Base-by-base conservation (phyloP, 2,888 invertebrate genomes). In the Halictus quadricinctus region DNA sequence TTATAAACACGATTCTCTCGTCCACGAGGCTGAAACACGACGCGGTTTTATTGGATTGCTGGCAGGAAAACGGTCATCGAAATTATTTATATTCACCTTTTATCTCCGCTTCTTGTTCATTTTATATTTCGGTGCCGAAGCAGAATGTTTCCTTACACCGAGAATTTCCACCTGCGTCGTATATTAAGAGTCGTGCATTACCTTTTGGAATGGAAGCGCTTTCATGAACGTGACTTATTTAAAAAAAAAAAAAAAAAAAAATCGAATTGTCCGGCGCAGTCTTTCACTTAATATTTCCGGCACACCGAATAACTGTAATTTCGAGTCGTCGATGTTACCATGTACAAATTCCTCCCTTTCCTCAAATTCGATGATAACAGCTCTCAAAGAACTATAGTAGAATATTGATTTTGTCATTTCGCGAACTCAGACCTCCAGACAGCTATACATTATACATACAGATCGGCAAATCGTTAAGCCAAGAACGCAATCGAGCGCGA, bases 61-160 rank as follows among this genome's bases (percentile, higher is more conserved):
- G 64, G 64, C 64, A 64, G 64, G 29, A 29, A 60, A 64, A 64
- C 64, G 64, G 64, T 29, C 64, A 64, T 64, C 64, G 7, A 15
- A 6, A 64, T 64, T 64, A 64, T 64, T 64, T 29, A 64, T 29
- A 29, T 29, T 29, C 64, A 7, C 1, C 15, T 29, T 29, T 15
- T 64, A 64, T 7, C 29, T 64, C 12, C 29, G 29, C 15, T 29
- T 64, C 29, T 64, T 15, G 15, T 25, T 15, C 64, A 64, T 64
- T 29, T 64, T 64, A 15, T 15, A 64, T 64, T 64, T 64, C 36
- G 64, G 29, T 29, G 29, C 29, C 64, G 29, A 29, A 15, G 64
- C 29, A 29, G 29, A 64, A 29, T 64, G 29, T 64, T 64, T 64
- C 64, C 64, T 7, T 15, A 13, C 64, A 7, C 64, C 64, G 7